A percentile compares a stretch with the other conserved stretches of the same genome.
phyloP scores from a whole-genome alignment of 2,888 invertebrate genomes.

The Merodon equestris region DNA sequence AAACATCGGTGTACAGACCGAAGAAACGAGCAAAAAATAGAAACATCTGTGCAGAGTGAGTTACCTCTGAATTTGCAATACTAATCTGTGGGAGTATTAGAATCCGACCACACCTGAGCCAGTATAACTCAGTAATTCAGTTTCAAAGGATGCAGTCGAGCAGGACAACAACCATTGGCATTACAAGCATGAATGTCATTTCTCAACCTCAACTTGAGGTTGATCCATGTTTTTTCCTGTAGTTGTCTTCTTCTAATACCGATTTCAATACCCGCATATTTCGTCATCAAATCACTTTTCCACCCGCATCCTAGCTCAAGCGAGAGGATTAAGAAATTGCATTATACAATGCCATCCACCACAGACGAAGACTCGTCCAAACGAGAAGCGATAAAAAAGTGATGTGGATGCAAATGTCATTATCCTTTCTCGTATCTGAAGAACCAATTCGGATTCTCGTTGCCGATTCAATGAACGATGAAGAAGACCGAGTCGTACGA shows the following conservation, averaged over 20 bases:
- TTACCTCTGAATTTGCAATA: conserved; percentile 36
- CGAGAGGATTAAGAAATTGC: not conserved
- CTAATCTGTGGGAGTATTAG: conserved; percentile 53
- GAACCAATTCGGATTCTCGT: conserved; percentile 3
- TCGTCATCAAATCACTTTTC: not conserved
- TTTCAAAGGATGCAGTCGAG: conserved; percentile 24
- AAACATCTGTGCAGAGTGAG: conserved; percentile 22
- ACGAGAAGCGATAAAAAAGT: conserved; percentile 7
- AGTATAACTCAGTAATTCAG: conserved; percentile 22
- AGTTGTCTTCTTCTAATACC: too few relatives aligned
- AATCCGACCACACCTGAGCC: conserved; percentile 54
- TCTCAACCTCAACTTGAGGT: too few relatives aligned
- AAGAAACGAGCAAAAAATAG: conserved; percentile 3
- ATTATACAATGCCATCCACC: not conserved
- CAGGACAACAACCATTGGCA: not conserved
- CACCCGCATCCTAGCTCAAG: conserved; percentile 11
- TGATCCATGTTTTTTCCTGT: too few relatives aligned
- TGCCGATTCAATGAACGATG: conserved; percentile 2
- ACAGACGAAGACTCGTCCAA: too few relatives aligned
- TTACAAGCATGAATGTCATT: too few relatives aligned
- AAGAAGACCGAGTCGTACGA: not conserved
- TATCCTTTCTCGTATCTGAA: conserved; percentile 18
- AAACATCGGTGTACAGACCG: too few relatives aligned
- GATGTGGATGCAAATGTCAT: conserved; percentile 55
- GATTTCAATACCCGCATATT: too few relatives aligned